A percentile compares a stretch with the other conserved stretches of the same genome.
Conservation (phyloP, 37 sponge, comb jelly and placozoan species). For the Dysidea cf. avara region DNA sequence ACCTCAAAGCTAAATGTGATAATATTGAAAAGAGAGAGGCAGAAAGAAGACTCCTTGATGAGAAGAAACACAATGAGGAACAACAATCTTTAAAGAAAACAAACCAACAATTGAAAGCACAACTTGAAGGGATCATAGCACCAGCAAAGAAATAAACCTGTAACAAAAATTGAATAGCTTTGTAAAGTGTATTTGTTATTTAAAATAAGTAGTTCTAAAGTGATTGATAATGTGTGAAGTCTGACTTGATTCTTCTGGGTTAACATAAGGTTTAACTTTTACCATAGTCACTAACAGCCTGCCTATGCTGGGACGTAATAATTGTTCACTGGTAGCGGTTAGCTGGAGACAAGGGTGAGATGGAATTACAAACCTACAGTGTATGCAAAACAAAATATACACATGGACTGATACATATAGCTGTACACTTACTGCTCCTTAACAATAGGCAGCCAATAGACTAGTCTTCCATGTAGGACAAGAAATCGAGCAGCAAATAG, state of each 20-base stretch:
- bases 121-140: slow-evolving; percentile 96
- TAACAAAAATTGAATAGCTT: too few relatives aligned
- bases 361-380: slow-evolving; percentile 30
- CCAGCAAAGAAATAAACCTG: slow-evolving; percentile 94
- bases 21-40: slow-evolving; percentile 95
- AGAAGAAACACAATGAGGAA: slow-evolving; percentile 96
- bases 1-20: slow-evolving; percentile 88
- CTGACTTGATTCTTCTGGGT: too few relatives aligned
- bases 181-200: too few relatives aligned
- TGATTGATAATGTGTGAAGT: too few relatives aligned
- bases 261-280: too few relatives aligned
- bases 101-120: slow-evolving; percentile 94
- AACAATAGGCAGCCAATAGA: slow-evolving; percentile 83
- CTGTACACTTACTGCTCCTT: slow-evolving; percentile 47
- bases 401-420: not conserved
- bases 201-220: too few relatives aligned
- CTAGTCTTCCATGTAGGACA: slow-evolving; percentile 78
- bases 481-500: slow-evolving; percentile 72
- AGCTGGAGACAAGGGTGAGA: slow-evolving; percentile 64
- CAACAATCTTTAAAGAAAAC: slow-evolving; percentile 91
- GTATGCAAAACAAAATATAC: slow-evolving; percentile 10
- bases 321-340: slow-evolving; percentile 66
- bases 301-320: slow-evolving; percentile 36
- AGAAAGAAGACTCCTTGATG: slow-evolving; percentile 89
- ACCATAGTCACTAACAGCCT: slow-evolving; percentile 78